Base-by-base conservation (phyloP, 2,113 vertebrate species). In the Entomyzon cyanotis region DNA sequence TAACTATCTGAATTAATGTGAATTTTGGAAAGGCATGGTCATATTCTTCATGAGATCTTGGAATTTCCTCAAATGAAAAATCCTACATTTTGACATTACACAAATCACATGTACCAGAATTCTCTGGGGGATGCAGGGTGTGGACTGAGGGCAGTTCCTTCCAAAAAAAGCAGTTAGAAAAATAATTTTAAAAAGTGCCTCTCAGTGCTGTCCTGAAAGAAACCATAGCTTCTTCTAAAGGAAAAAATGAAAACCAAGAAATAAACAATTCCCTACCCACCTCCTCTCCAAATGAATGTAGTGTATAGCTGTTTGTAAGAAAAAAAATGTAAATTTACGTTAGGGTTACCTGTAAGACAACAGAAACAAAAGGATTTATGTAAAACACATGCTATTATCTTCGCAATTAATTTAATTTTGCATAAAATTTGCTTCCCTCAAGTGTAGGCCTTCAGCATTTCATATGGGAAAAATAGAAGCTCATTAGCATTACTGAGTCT, bases 371-470 rank as follows among this genome's bases (percentile, higher is more conserved):
- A 11, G 23, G 55, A 62, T 95, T 89, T 80, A 30, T 83, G 46
- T 33, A 80, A 94, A 95, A 58, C 2, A 3, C 19, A 39, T 50
- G 6, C 27, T 79, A 68, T 44, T 63, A 80, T 71, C 27, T 90
- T 92, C 83, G 41, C 74, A 91, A 96, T 89, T 94, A 90, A 87
- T 96, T 89, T 94, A 90, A 87, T 96, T 96, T 90, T 21, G 2
- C 55, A 75, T 83, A 73, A 85, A 78, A 90, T 85, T 92, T 87
- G 15, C 71, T 94, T 93, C 70, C 33, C 52, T 93, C 30, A 82
- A 4, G 5, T 83, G 24, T 64, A 87, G 42, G 37, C 35, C 33
- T 65, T 55, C n/a, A 64, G 56, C 15, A 37, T 77, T 94, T 77
- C 49, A 74, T 53, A 50, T 0, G 6, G 84, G 41, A 37, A 41